These are phyloP conservation scores for Macroglossus sobrinus DNA, from an alignment of 2,113 vertebrate genomes.

Conservation along the genomic window DNA sequence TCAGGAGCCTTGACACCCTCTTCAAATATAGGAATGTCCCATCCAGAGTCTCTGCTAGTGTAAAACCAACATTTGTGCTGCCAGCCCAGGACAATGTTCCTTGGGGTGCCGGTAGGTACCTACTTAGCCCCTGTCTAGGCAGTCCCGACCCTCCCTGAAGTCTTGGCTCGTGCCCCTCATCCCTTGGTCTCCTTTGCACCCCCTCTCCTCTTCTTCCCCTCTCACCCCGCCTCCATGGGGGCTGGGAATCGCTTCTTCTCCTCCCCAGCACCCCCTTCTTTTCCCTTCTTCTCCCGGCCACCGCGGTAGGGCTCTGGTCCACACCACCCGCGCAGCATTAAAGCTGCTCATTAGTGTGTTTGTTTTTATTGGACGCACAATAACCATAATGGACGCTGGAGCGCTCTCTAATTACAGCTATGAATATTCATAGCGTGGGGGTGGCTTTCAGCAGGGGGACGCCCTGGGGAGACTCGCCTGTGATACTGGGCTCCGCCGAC, in stretches of 20 bases:
- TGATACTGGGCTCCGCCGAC: too few relatives aligned
- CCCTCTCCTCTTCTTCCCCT: neutral
- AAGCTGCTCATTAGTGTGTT: conserved; percentile 75
- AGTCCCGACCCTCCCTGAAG: neutral
- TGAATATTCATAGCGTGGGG: conserved; percentile 77
- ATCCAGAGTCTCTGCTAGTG: neutral
- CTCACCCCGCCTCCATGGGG: neutral
- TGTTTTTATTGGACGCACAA: conserved; percentile 74
- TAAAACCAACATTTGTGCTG: neutral
- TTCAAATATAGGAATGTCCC: neutral
- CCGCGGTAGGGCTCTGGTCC: neutral
- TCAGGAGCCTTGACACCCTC: neutral
- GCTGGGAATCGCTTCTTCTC: neutral
- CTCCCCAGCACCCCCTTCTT: neutral
- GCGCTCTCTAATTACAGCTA: conserved; percentile 65
- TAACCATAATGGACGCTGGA: conserved; percentile 66
- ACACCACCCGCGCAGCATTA: neutral
- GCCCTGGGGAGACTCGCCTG: neutral
- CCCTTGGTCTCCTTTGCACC: neutral
- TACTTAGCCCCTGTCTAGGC: accelerated
- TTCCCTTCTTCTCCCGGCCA: accelerated
- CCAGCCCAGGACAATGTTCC: neutral
- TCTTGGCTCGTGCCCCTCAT: neutral
- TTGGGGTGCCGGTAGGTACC: neutral
- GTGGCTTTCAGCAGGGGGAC: neutral